Evolutionary conservation across 2,888 invertebrate genomes (phyloP), one percentile per base, ranked within the genome.

Genomic region (Thecocarcelia acutangulata): DNA sequence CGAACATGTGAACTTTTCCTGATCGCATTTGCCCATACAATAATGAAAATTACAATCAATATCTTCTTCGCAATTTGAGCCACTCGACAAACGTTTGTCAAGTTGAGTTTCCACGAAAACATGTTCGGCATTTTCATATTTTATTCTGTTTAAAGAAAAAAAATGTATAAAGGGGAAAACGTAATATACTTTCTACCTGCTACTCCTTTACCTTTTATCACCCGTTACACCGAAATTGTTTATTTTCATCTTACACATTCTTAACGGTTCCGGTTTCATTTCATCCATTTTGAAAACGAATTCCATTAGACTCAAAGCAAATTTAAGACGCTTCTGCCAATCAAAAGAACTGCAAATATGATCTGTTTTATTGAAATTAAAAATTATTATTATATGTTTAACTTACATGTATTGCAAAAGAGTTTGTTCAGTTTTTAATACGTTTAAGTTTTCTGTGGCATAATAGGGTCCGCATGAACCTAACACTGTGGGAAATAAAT

Each of bases 381-480:
- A 50, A 19, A 0, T 19, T 0, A 19, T 21, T 8, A 12, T 21
- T 50, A 44, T 52, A 44, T 3, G 17, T 8, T 0, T n/a, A n/a
- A 83, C 87, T 85, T 84, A 90, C 90, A 90, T 85, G 80, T 87
- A 90, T 70, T 89, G 89, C 72, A 87, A 86, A 5, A 90, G 83
- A 28, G 87, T 87, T 40, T 88, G 87, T 76, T 87, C 87, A 0
- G 88, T 84, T 77, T 89, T 86, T n/a, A 89, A 86, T 19, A 88
- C 85, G 56, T 88, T 86, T 17, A 90, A 81, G 46, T 88, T 86
- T 77, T 90, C 90, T 0, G 90, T 89, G 68, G 89, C 90, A 84
- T 90, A 90, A 80, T 88, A 90, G 8, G 90, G 90, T 2, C 90
- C 90, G 54, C 90, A 90, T 4, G 90, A 89, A 3, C 90, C 90